These are phyloP conservation scores for Agrilus planipennis DNA, from an alignment of 1,140 invertebrate species.

Conservation along the genomic window DNA sequence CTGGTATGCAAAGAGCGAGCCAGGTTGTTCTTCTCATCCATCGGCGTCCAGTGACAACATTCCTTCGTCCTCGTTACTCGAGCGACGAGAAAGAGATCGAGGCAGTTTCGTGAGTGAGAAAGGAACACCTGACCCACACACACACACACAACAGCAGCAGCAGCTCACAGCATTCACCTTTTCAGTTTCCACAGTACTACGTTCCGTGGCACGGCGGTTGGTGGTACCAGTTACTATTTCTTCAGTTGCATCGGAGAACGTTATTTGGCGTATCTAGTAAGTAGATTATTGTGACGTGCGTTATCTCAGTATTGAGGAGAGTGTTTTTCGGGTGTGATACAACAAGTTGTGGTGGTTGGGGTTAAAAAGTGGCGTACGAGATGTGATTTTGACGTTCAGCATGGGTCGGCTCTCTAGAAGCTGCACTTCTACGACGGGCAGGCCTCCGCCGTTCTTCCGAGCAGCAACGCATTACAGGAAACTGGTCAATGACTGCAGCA, in stretches of 20 bases:
- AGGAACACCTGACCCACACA: constrained; percentile 15
- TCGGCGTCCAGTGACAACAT: constrained; percentile 25
- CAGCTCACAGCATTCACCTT: constrained; percentile 1
- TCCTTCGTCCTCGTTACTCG: constrained; percentile 13
- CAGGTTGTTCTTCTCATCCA: too few relatives aligned
- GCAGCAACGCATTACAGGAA: constrained; percentile 51
- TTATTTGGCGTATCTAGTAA: neutral
- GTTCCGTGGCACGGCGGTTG: too few relatives aligned
- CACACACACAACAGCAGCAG: constrained; percentile 11
- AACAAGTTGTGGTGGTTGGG: too few relatives aligned
- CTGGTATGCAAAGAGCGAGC: too few relatives aligned
- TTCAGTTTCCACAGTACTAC: neutral
- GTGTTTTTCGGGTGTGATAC: constrained; percentile 3
- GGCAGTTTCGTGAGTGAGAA: constrained; percentile 9
- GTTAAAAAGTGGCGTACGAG: too few relatives aligned
- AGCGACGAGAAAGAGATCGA: constrained; percentile 5
- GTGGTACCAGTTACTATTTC: too few relatives aligned
- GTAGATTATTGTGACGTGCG: neutral
- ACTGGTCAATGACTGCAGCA: constrained; percentile 42
- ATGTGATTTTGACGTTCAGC: constrained; percentile 11
- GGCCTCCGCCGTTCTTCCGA: constrained; percentile 41
- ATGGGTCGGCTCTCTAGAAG: constrained; percentile 42
- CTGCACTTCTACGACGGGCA: constrained; percentile 27
- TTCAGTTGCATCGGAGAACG: too few relatives aligned
- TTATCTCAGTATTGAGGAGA: neutral